Evolutionary conservation across 2,797 vertebrate genomes (phyloP).

Genomic region (Erithacus rubecula): DNA sequence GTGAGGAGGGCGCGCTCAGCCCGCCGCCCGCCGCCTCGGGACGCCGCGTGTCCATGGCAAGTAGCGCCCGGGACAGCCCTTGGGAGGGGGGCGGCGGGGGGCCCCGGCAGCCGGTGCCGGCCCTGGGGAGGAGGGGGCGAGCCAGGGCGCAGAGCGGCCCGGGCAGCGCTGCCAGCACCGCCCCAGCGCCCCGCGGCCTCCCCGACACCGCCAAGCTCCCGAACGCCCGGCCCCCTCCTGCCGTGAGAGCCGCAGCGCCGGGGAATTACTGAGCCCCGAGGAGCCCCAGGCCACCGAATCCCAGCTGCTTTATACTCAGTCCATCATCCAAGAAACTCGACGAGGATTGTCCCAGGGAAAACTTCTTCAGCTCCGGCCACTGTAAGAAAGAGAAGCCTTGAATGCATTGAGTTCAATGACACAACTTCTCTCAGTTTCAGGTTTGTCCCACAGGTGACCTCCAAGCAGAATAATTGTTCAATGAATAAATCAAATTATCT

Average conservation of each 20-base stretch:
- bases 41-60: conserved; percentile 91
- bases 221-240: background rate
- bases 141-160: background rate
- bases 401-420: background rate
- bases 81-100: background rate
- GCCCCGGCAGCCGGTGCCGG: background rate
- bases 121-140: background rate
- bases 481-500: background rate
- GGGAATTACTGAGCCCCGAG: background rate
- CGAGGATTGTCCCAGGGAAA: background rate
- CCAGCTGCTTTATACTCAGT: background rate
- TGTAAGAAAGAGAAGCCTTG: background rate
- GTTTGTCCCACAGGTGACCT: background rate
- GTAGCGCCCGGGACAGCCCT: conserved; percentile 63
- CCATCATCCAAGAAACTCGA: background rate
- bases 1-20: conserved; percentile 75
- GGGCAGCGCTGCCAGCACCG: background rate
- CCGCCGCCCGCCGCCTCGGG: conserved; percentile 77
- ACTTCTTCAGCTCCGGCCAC: background rate
- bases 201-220: background rate
- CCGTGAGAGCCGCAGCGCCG: background rate
- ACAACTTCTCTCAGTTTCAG: background rate
- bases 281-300: background rate
- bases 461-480: background rate
- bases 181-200: background rate